Conservation (phyloP, 2,888 invertebrate species). For the Carabus problematicus region DNA sequence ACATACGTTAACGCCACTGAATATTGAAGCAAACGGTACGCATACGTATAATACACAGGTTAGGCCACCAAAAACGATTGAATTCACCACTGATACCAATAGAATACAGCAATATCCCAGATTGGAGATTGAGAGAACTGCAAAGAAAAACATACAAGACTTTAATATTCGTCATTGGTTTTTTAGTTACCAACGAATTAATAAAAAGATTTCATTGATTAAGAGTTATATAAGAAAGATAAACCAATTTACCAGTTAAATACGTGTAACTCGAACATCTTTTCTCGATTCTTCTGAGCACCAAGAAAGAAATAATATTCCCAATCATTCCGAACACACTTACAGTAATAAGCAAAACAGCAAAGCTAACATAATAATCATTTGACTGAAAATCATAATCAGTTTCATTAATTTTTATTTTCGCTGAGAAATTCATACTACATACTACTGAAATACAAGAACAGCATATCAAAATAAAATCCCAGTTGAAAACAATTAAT, state of each 20-base stretch:
- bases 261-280: conserved; percentile 35
- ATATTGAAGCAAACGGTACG: conserved; percentile 40
- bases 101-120: not conserved
- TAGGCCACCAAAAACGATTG: not conserved
- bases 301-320: conserved; percentile 25
- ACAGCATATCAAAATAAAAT: too few relatives aligned
- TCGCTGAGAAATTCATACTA: too few relatives aligned
- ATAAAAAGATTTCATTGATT: too few relatives aligned
- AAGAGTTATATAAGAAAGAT: not conserved
- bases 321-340: conserved; percentile 23
- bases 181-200: too few relatives aligned
- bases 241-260: conserved; percentile 21
- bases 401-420: too few relatives aligned
- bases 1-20: conserved; percentile 38
- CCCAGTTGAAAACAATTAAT: too few relatives aligned
- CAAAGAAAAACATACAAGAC: too few relatives aligned
- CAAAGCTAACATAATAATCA: conserved; percentile 4
- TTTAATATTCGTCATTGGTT: too few relatives aligned
- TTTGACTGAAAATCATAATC: too few relatives aligned
- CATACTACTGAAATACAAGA: too few relatives aligned
- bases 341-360: conserved; percentile 11
- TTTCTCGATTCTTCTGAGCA: conserved; percentile 5
- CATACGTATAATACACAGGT: conserved; percentile 2
- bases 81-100: not conserved
- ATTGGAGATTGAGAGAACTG: too few relatives aligned